These are phyloP conservation scores for Microcebus jonahi DNA, from an alignment of 2,113 vertebrate species.

Conservation along the genomic window DNA sequence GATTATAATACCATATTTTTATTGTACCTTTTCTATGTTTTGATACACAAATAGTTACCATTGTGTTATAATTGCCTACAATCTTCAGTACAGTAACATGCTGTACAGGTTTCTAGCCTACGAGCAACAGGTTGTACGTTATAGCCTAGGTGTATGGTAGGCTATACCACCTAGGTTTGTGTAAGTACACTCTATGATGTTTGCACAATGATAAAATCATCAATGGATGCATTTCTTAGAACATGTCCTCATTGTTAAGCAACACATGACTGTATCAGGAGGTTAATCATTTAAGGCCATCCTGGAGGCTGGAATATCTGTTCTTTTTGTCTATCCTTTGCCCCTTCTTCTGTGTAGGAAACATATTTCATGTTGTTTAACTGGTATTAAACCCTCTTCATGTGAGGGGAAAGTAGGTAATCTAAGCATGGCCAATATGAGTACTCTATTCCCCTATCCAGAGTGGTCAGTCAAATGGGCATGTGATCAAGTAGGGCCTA, in stretches of 20 bases:
- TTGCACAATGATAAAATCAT: background rate
- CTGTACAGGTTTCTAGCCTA: background rate
- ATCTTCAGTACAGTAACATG: background rate
- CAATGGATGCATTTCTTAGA: background rate
- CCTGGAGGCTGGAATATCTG: background rate
- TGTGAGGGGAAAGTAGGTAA: background rate
- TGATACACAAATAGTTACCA: background rate
- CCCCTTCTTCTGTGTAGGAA: background rate
- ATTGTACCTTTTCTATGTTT: background rate
- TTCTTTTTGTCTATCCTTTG: background rate
- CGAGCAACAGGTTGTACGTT: background rate
- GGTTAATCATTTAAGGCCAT: background rate
- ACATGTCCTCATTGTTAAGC: background rate
- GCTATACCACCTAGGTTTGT: background rate
- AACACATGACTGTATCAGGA: background rate
- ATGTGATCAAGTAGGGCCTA: background rate
- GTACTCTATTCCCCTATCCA: background rate
- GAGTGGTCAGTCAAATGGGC: background rate
- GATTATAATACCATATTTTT: background rate
- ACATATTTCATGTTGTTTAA: background rate
- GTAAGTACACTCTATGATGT: background rate
- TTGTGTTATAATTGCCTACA: background rate
- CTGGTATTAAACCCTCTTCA: background rate
- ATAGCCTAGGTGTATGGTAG: background rate
- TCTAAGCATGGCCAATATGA: background rate